Evolutionary conservation across 2,797 vertebrate genomes (phyloP), one percentile per base, ranked within the genome.

Genomic region (Aulostomus chinensis): DNA sequence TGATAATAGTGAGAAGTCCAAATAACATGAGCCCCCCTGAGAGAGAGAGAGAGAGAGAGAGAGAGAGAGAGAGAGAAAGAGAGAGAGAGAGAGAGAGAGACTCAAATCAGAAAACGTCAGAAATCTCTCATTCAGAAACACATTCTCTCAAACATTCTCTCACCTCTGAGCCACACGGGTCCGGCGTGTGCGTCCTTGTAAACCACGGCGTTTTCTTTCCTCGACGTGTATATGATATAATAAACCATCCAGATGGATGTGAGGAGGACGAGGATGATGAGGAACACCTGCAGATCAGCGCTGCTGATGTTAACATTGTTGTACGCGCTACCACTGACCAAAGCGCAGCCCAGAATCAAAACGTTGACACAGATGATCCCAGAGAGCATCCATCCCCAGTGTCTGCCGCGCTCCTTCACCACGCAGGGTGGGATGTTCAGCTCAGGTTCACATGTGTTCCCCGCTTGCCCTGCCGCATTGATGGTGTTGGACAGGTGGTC

Each of bases 91-190:
- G 31, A 16, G n/a, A 24, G 7, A 10, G 8, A 10, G 2, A 34
- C 4, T 11, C 2, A 24, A n/a, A n/a, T n/a, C n/a, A n/a, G n/a
- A n/a, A n/a, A n/a, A n/a, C n/a, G n/a, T n/a, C n/a, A n/a, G n/a
- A n/a, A n/a, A n/a, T n/a, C n/a, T n/a, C n/a, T n/a, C n/a, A n/a
- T n/a, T n/a, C n/a, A n/a, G n/a, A n/a, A n/a, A n/a, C n/a, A n/a
- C n/a, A n/a, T n/a, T 13, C 8, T 29, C 2, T 17, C 1, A 21
- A 35, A 15, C 9, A 18, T 25, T 2, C 8, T 38, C 74, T 64
- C 64, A 99, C 97, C 95, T 90, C 94, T 92, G 33, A 98, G 93
- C 97, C 96, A 99, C 33, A 98, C 59, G 11, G 96, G 95, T 12
- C 96, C 96, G 0, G 96, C 96, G 0, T 98, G 94, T n/a, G 83